phyloP scores from a whole-genome alignment of 1,140 invertebrate genomes.

The Pollicipes pollicipes region DNA sequence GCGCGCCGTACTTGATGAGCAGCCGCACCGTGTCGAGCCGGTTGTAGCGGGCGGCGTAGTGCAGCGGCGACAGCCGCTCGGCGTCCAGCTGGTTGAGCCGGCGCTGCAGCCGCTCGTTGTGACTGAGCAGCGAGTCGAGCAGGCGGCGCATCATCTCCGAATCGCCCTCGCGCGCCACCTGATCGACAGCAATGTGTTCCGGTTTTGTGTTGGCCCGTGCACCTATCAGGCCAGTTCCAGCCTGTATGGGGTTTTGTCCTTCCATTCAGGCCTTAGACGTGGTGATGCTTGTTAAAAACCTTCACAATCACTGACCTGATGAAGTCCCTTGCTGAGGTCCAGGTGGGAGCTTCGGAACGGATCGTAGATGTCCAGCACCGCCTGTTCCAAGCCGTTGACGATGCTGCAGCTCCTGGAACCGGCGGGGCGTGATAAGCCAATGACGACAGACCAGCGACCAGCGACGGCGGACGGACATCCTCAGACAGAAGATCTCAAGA shows the following conservation, averaged over 20 bases:
- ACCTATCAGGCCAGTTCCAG: too few relatives aligned
- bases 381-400: neutral
- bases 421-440: neutral
- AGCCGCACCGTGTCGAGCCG: constrained; percentile 24
- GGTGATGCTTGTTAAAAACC: too few relatives aligned
- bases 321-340: neutral
- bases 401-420: neutral
- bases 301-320: neutral
- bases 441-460: too few relatives aligned
- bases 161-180: constrained; percentile 18
- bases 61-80: constrained; percentile 26
- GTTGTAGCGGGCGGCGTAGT: constrained; percentile 30
- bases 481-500: too few relatives aligned
- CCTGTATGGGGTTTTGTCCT: too few relatives aligned
- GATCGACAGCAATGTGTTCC: neutral
- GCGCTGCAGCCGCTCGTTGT: constrained; percentile 6
- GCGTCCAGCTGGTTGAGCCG: constrained; percentile 27
- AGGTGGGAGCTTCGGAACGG: neutral
- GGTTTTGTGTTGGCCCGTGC: too few relatives aligned
- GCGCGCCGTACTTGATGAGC: constrained; percentile 27
- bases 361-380: neutral
- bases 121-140: constrained; percentile 15
- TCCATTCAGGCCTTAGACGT: too few relatives aligned
- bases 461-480: too few relatives aligned
- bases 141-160: constrained; percentile 12